Evolutionary conservation across 2,888 invertebrate species (phyloP).

Genomic region (Atrina japonica): DNA sequence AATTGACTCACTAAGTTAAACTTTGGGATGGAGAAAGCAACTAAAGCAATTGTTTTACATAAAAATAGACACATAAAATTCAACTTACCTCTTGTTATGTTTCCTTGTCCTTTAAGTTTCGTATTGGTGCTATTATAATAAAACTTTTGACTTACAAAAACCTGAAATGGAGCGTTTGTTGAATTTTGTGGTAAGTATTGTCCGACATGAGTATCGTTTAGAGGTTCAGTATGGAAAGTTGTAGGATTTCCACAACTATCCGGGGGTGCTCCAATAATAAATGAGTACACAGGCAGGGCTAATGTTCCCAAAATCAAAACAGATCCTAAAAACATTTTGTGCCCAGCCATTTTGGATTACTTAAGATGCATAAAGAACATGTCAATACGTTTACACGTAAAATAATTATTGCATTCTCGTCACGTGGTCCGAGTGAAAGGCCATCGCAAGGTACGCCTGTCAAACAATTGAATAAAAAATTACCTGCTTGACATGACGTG

Average conservation of each 20-base stretch:
- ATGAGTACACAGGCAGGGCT: conserved; percentile 19
- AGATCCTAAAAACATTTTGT: conserved; percentile 9
- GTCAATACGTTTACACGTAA: too few relatives aligned
- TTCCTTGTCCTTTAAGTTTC: too few relatives aligned
- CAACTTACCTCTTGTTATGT: too few relatives aligned
- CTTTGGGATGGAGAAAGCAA: too few relatives aligned
- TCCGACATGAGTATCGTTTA: conserved; percentile 44
- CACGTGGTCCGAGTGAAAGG: conserved; percentile 20
- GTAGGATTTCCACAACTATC: conserved; percentile 40
- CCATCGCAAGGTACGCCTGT: too few relatives aligned
- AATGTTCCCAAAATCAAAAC: conserved; percentile 16
- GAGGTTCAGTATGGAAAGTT: conserved; percentile 43
- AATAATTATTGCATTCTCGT: conserved; percentile 4
- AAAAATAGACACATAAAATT: too few relatives aligned
- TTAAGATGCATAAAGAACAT: neutral
- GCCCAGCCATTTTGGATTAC: conserved; percentile 27
- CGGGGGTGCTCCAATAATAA: conserved; percentile 42
- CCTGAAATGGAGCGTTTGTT: conserved; percentile 20
- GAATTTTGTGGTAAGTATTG: conserved; percentile 38
- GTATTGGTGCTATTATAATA: conserved; percentile 29
- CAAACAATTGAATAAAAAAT: too few relatives aligned
- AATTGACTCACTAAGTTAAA: too few relatives aligned
- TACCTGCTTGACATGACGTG: conserved; percentile 2
- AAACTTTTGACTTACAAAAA: conserved; percentile 8
- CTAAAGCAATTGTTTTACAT: too few relatives aligned